Base-by-base conservation (phyloP, 1,140 invertebrate genomes). In the Melitaea cinxia region DNA sequence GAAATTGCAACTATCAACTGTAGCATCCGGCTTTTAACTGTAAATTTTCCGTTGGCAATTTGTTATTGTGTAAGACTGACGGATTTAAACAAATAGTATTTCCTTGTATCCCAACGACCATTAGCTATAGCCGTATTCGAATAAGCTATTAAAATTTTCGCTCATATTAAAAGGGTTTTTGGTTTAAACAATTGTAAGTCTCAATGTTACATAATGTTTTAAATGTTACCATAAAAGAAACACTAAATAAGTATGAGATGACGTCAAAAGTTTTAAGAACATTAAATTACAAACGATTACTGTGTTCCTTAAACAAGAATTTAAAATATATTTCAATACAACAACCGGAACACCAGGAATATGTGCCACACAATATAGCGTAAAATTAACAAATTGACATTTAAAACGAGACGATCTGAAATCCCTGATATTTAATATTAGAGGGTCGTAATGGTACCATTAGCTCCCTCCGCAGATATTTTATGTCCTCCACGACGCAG, bases 1-100 rank as follows among this genome's bases (percentile, higher is more conserved):
- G 87, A 89, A 89, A 89, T 88, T 83, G 87, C 80, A 74, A 87
- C 87, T 82, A 88, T 87, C 84, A 83, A 78, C 68, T 73, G 62
- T 60, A 71, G 70, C 82, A 82, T 90, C 88, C 88, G 88, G 88
- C 83, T 88, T 90, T 89, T 88, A 88, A 88, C 79, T 86, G 78
- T 88, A 90, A 90, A 90, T 81, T 85, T 90, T 88, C 85, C 85
- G 85, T 77, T 81, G 75, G 80, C 83, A 85, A 88, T 89, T 87
- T 88, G 83, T 85, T 74, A 74, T 72, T 77, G 73, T 69, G 68
- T 67, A 73, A 70, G 50, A 30, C 21, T 37, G 59, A 50, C 65
- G 39, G 39, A 57, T 57, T 56, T 64, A 68, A 72, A 73, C 65
- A 72, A 72, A 77, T 70, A 61, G 21, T 37, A 19, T 61, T 47